A percentile compares a stretch with the other conserved stretches of the same genome.
Conservation (phyloP, 2,113 vertebrate species). For the Antechinus flavipes region DNA sequence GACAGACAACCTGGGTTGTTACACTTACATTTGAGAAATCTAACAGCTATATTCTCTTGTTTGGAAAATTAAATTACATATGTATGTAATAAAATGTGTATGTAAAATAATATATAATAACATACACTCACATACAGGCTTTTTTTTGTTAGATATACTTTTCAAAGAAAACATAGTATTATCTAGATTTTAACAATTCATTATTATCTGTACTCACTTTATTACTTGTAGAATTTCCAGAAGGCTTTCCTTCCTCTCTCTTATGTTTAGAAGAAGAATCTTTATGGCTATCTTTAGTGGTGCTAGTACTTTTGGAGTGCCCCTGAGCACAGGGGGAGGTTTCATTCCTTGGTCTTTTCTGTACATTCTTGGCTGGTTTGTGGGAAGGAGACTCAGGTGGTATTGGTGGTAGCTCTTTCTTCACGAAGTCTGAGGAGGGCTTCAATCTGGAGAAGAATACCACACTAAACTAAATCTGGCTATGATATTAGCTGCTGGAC, state of each 20-base stretch:
- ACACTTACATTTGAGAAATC: background rate
- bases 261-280: slow-evolving; percentile 85
- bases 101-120: background rate
- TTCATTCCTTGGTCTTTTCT: slow-evolving; percentile 81
- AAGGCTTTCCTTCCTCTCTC: slow-evolving; percentile 82
- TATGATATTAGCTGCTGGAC: background rate
- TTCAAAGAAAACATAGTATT: fast-evolving
- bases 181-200: fast-evolving
- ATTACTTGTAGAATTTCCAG: slow-evolving; percentile 65
- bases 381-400: slow-evolving; percentile 68
- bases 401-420: slow-evolving; percentile 72
- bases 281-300: slow-evolving; percentile 72
- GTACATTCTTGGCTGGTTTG: slow-evolving; percentile 79
- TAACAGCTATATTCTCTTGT: background rate
- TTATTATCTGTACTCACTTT: slow-evolving; percentile 75
- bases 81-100: background rate
- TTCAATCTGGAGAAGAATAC: slow-evolving; percentile 80
- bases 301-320: slow-evolving; percentile 62
- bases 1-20: background rate
- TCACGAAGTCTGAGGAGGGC: slow-evolving; percentile 79
- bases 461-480: background rate
- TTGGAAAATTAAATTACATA: background rate
- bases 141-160: background rate
- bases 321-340: slow-evolving; percentile 60
- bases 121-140: background rate